phyloP scores from a whole-genome alignment of 2,888 invertebrate genomes.

The Odontocolon sp. region DNA sequence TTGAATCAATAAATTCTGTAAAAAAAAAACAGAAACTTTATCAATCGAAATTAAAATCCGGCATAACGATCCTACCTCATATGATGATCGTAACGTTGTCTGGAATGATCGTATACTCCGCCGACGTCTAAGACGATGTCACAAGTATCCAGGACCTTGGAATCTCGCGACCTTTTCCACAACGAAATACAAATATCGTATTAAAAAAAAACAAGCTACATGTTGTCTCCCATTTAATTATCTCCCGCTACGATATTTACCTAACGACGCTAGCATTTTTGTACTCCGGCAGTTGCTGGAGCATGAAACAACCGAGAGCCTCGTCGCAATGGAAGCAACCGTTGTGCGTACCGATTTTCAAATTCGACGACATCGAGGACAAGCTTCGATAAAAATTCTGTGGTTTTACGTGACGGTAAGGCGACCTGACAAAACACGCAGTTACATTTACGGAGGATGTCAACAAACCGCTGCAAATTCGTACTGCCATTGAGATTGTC shows the following conservation, averaged over 20 bases:
- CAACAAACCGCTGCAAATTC: slow-evolving; percentile 35
- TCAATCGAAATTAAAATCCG: background rate
- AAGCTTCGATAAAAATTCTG: slow-evolving; percentile 2
- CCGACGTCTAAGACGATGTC: slow-evolving; percentile 99
- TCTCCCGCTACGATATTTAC: slow-evolving; percentile 71
- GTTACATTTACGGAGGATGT: slow-evolving; percentile 32
- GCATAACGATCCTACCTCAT: slow-evolving; percentile 83
- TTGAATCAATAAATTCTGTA: too few relatives aligned
- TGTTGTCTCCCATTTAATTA: background rate
- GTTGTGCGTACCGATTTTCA: slow-evolving; percentile 88
- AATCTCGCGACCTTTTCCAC: slow-evolving; percentile 82
- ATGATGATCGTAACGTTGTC: slow-evolving; percentile 95
- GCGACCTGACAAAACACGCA: slow-evolving; percentile 45
- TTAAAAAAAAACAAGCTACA: background rate
- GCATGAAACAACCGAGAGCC: slow-evolving; percentile 95
- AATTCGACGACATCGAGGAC: slow-evolving; percentile 63
- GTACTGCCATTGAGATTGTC: slow-evolving; percentile 21
- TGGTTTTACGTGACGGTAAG: slow-evolving; percentile 6
- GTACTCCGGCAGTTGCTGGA: slow-evolving; percentile 90
- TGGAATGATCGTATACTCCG: slow-evolving; percentile 89
- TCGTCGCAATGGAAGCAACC: slow-evolving; percentile 97
- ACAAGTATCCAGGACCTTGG: slow-evolving; percentile 86
- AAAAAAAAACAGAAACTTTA: too few relatives aligned
- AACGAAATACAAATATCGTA: slow-evolving; percentile 2
- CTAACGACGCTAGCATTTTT: slow-evolving; percentile 89